Percentiles rank a stretch among this genome's conserved stretches.
Evolutionary conservation across 2,113 vertebrate species (phyloP).

Genomic region (Poeciliopsis prolifica): DNA sequence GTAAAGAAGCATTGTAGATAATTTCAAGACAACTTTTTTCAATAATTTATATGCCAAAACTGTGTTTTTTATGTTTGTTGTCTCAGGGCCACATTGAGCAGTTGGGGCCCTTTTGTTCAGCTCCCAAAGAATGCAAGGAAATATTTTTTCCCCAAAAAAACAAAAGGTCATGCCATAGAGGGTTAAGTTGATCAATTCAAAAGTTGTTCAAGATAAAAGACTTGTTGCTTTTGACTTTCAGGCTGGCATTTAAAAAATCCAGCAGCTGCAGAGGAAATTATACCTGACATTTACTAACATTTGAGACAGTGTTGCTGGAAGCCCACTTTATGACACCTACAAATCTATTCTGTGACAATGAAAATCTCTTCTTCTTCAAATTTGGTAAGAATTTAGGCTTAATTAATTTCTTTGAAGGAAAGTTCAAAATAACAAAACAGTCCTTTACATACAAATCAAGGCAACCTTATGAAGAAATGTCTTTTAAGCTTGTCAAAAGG

Average conservation of each 20-base stretch:
- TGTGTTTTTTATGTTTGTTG: too few relatives aligned
- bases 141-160: too few relatives aligned
- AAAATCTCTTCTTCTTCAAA: background rate
- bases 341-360: background rate
- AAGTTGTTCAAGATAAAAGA: background rate
- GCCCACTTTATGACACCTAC: background rate
- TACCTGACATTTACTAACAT: conserved; percentile 36
- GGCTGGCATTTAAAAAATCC: background rate
- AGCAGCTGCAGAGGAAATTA: conserved; percentile 31
- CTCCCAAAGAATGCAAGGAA: too few relatives aligned
- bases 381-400: background rate
- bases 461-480: conserved; percentile 2
- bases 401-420: background rate
- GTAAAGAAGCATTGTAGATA: too few relatives aligned
- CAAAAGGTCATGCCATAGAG: too few relatives aligned
- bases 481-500: background rate
- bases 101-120: too few relatives aligned
- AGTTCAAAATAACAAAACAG: background rate
- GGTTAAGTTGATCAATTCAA: too few relatives aligned
- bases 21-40: too few relatives aligned
- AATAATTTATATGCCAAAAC: too few relatives aligned
- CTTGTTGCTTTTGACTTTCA: background rate
- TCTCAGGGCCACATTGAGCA: too few relatives aligned
- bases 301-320: background rate
- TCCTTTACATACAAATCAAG: background rate